Base-by-base conservation (phyloP, 2,888 invertebrate species). In the Mellilla xanthometata region DNA sequence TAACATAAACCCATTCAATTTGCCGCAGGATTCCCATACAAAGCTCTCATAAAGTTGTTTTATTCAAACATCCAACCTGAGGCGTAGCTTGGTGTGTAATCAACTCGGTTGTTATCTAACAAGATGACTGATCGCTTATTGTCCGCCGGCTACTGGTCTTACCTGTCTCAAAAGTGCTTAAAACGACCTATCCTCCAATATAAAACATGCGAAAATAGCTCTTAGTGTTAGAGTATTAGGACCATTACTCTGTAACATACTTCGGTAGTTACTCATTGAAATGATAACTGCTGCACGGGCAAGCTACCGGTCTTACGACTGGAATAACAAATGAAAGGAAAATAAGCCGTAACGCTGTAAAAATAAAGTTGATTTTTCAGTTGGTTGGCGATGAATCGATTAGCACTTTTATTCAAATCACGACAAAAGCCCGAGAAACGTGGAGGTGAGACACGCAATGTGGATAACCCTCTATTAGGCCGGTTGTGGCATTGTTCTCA, bases 71-170 rank as follows among this genome's bases (percentile, higher is more conserved):
- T 45, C 47, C 10, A 38, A 30, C 49, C 47, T 33, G 47, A 42
- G 52, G 53, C 58, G 48, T 30, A 35, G 43, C 41, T 39, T 39
- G 35, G 40, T 50, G 65, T 73, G 76, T 74, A 84, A 84, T 85
- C 86, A 81, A 75, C 70, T 65, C 73, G 65, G 74, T 65, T 75
- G 57, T 48, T 65, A 83, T 84, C 83, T 82, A 80, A 80, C 74
- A 66, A 73, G 75, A 81, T 84, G 85, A 86, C 78, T 78, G 85
- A 88, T 88, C 78, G 75, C 77, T 82, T 79, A 84, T 85, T 86
- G 87, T 85, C 78, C 80, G 74, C 68, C 56, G 57, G 84, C 88
- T 87, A 87, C 88, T 66, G 80, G 88, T 82, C 68, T 88, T 88
- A 74, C 75, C 70, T 66, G 63, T 39, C 48, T 43, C 33, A 30